Evolutionary conservation across 2,113 vertebrate genomes (phyloP), one percentile per base, ranked within the genome.

Genomic region (Henicopernis longicauda): DNA sequence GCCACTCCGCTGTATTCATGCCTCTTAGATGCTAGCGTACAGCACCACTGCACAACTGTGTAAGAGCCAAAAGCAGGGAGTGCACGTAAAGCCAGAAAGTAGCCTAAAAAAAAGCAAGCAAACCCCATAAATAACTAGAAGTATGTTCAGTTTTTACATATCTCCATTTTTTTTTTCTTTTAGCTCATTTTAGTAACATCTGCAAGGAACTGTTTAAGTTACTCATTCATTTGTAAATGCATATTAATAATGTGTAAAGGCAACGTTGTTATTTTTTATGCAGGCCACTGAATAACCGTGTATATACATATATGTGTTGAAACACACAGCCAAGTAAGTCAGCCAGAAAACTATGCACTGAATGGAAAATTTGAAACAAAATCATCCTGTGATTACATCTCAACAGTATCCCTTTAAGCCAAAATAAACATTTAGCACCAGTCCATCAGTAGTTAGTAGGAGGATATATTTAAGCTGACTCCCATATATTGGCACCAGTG

Each of bases 381-480:
- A 94, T 94, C 81, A 84, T 57, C 85, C 92, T 66, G 45, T 45
- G 92, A 96, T 92, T 94, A 90, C 82, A 94, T 96, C 90, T 90
- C 93, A 73, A 16, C 58, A 74, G 58, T 66, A 71, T 50, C 54
- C 74, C 85, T 96, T 86, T 89, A 93, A 96, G 95, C 93, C 96
- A 96, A 97, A 93, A 86, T 15, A 97, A 95, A 97, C 86, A 95
- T 57, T 91, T 61, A 96, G 61, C 84, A 8, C 69, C 83, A 94
- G 86, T 92, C 89, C 89, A 93, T 94, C 94, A 89, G 83, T 79
- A 89, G 81, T 96, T 45, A 85, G 93, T 17, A 95, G 89, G 20
- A 87, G 90, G 70, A 94, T 90, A 74, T 87, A 90, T 92, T 96
- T 92, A 87, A 93, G 38, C 86, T 70, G 80, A 90, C 86, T 96